phyloP scores from a whole-genome alignment of 2,797 vertebrate species.

The Paguma larvata region DNA sequence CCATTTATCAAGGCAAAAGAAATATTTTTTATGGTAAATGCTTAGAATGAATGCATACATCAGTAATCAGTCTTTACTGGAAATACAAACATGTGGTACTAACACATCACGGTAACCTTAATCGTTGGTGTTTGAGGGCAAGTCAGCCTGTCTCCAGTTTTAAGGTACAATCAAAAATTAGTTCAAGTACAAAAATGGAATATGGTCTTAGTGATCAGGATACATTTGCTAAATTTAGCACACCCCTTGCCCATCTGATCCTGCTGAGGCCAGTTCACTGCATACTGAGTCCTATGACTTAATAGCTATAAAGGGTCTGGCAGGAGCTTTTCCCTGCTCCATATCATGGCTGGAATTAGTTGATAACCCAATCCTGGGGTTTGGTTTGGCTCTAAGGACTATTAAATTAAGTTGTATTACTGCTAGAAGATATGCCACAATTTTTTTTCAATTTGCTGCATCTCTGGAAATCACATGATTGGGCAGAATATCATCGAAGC shows the following conservation, averaged over 20 bases:
- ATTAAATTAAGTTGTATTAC: constrained; percentile 49
- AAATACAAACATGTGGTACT: neutral
- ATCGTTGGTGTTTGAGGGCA: neutral
- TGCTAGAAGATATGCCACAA: neutral
- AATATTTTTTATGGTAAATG: neutral
- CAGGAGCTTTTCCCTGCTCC: constrained; percentile 25
- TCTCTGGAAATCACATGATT: neutral
- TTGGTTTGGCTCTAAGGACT: constrained; percentile 45
- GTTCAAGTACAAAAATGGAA: constrained; percentile 61
- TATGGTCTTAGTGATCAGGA: constrained; percentile 69
- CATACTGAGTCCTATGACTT: constrained; percentile 75
- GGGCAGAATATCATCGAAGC: neutral
- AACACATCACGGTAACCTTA: neutral
- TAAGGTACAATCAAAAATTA: constrained; percentile 42
- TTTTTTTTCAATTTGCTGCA: neutral
- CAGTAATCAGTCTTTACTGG: neutral
- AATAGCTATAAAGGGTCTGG: constrained; percentile 76
- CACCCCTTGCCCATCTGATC: constrained; percentile 67
- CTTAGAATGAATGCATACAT: neutral
- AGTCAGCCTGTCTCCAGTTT: constrained; percentile 38
- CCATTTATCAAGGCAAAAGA: constrained; percentile 2
- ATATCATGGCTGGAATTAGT: constrained; percentile 65
- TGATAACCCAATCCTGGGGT: constrained; percentile 58
- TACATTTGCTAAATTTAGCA: constrained; percentile 81
- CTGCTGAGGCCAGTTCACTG: constrained; percentile 46